These are phyloP conservation scores for Falco punctatus DNA, from an alignment of 2,113 vertebrate genomes.

Conservation along the genomic window DNA sequence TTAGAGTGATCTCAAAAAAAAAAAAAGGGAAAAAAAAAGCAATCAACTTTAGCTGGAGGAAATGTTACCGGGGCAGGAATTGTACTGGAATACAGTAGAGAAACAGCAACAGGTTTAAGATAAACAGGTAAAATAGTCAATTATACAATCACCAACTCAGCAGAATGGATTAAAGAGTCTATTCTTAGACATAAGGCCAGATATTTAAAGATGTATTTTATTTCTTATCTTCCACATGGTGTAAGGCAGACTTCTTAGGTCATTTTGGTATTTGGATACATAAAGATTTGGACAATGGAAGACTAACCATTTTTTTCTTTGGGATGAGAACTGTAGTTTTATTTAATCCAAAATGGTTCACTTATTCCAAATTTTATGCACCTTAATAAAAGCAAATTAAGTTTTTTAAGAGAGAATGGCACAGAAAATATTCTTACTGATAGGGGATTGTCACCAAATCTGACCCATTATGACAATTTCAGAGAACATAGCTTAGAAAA, in stretches of 20 bases:
- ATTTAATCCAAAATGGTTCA: background rate
- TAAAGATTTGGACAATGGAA: background rate
- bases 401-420: background rate
- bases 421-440: background rate
- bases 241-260: background rate
- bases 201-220: too few species aligned
- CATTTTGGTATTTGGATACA: background rate
- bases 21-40: background rate
- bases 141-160: background rate
- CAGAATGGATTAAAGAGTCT: constrained; percentile 5
- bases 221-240: background rate
- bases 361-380: background rate
- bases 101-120: background rate
- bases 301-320: background rate
- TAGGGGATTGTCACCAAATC: background rate
- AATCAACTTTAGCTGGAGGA: background rate
- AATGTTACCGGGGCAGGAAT: background rate
- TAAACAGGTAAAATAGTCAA: background rate
- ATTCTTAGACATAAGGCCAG: background rate
- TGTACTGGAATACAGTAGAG: background rate
- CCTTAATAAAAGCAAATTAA: background rate
- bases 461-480: background rate
- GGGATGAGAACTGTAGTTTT: background rate
- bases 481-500: background rate
- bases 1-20: background rate